These are phyloP conservation scores for Dolichopus griseipennis DNA, from an alignment of 2,888 invertebrate species.

Conservation along the genomic window DNA sequence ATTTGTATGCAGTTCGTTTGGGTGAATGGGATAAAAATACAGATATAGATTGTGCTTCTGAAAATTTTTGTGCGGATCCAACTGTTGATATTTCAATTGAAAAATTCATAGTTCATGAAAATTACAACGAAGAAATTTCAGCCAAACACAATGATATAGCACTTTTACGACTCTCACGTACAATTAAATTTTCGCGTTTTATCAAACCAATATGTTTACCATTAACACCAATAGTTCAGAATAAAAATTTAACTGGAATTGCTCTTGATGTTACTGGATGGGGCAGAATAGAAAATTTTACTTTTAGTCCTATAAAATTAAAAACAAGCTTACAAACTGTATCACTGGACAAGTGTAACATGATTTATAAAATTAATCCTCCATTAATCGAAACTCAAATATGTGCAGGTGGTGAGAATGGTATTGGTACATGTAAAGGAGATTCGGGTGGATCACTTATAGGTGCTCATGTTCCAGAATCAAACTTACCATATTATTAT, in stretches of 20 bases:
- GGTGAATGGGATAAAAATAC: constrained; percentile 40
- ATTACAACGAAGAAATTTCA: constrained; percentile 49
- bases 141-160: constrained; percentile 57
- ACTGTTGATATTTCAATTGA: constrained; percentile 53
- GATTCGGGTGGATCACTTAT: constrained; percentile 58
- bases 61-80: constrained; percentile 48
- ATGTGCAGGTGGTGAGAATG: constrained; percentile 51
- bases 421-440: constrained; percentile 50
- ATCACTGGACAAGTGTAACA: constrained; percentile 43
- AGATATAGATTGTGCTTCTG: constrained; percentile 32
- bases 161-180: constrained; percentile 50
- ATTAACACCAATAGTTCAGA: constrained; percentile 23
- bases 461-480: constrained; percentile 31
- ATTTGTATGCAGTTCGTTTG: constrained; percentile 28
- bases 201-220: constrained; percentile 55
- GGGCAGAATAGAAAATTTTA: constrained; percentile 51
- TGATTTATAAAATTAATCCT: constrained; percentile 45
- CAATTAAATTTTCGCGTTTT: constrained; percentile 48
- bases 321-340: constrained; percentile 47
- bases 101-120: constrained; percentile 54
- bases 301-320: constrained; percentile 48
- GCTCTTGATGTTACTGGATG: constrained; percentile 52
- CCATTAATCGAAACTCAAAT: constrained; percentile 42
- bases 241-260: constrained; percentile 36
- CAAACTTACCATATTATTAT: constrained; percentile 41